phyloP scores from a whole-genome alignment of 1,140 invertebrate genomes.

The Mya arenaria region DNA sequence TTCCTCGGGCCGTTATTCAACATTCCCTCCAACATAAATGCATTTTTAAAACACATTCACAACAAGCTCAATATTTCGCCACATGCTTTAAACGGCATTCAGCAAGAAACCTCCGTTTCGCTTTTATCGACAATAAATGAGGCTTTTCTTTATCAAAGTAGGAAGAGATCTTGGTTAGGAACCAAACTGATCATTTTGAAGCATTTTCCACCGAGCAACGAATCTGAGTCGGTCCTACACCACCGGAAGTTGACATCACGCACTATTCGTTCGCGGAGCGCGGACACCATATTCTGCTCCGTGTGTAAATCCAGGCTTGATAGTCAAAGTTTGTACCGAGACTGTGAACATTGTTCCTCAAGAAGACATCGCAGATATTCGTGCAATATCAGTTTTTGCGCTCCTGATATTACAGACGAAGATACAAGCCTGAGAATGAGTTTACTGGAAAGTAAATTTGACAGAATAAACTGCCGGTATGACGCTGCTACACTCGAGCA shows the following conservation, averaged over 20 bases:
- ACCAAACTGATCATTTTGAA: slow-evolving; percentile 14
- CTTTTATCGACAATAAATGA: slow-evolving; percentile 24
- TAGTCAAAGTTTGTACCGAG: background rate
- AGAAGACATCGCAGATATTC: slow-evolving; percentile 12
- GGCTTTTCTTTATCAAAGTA: slow-evolving; percentile 11
- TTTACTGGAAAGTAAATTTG: slow-evolving; percentile 13
- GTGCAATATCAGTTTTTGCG: slow-evolving; percentile 24
- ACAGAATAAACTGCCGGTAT: slow-evolving; percentile 2
- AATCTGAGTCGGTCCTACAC: background rate
- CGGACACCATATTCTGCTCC: slow-evolving; percentile 4
- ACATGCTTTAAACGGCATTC: too few species aligned
- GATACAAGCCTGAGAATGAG: slow-evolving; percentile 16
- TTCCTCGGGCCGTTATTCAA: slow-evolving; percentile 21
- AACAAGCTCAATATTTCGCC: background rate
- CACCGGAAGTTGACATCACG: background rate
- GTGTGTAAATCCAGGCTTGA: background rate
- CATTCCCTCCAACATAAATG: slow-evolving; percentile 16
- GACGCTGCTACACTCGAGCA: too few species aligned
- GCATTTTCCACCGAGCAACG: slow-evolving; percentile 15
- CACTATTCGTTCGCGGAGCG: slow-evolving; percentile 23
- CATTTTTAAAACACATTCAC: slow-evolving; percentile 17
- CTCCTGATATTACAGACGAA: slow-evolving; percentile 10
- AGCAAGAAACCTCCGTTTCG: too few species aligned
- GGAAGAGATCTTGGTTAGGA: slow-evolving; percentile 17
- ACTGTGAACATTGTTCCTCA: background rate